phyloP scores from a whole-genome alignment of 2,888 invertebrate species.

The Meandrusa payeni region DNA sequence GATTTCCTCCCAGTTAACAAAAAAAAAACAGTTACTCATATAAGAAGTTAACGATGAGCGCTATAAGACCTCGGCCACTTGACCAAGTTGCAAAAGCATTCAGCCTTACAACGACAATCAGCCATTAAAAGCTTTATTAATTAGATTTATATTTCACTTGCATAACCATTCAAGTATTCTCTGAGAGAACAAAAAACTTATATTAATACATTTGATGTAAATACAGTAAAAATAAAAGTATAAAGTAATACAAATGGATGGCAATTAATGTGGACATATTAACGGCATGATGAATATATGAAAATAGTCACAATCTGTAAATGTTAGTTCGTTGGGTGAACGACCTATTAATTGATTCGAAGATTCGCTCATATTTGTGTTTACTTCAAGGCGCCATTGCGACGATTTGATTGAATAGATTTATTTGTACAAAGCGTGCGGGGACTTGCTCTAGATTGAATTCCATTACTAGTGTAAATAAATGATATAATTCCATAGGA shows the following conservation, averaged over 20 bases:
- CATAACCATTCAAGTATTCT: too few relatives aligned
- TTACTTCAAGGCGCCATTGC: conserved; percentile 6
- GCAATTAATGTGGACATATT: conserved; percentile 1
- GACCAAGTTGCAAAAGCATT: too few relatives aligned
- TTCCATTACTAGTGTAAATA: not conserved
- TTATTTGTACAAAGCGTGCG: conserved; percentile 8
- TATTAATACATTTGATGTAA: too few relatives aligned
- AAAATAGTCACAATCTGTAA: not conserved
- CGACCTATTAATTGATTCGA: conserved; percentile 5
- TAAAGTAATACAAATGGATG: not conserved
- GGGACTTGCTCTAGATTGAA: not conserved
- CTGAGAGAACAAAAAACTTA: too few relatives aligned
- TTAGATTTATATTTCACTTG: too few relatives aligned
- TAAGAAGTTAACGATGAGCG: too few relatives aligned
- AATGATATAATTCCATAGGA: too few relatives aligned
- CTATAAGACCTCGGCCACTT: too few relatives aligned
- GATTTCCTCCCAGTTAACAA: too few relatives aligned
- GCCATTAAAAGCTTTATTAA: too few relatives aligned
- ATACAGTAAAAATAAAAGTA: not conserved
- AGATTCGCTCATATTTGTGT: conserved; percentile 11
- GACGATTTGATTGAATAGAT: conserved; percentile 7
- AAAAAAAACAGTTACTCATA: too few relatives aligned
- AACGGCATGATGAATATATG: not conserved
- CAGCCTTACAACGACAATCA: too few relatives aligned
- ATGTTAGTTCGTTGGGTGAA: conserved; percentile 1